A percentile compares a stretch with the other conserved stretches of the same genome.
Evolutionary conservation across 2,888 invertebrate genomes (phyloP).

Genomic region (Eledona agricola): DNA sequence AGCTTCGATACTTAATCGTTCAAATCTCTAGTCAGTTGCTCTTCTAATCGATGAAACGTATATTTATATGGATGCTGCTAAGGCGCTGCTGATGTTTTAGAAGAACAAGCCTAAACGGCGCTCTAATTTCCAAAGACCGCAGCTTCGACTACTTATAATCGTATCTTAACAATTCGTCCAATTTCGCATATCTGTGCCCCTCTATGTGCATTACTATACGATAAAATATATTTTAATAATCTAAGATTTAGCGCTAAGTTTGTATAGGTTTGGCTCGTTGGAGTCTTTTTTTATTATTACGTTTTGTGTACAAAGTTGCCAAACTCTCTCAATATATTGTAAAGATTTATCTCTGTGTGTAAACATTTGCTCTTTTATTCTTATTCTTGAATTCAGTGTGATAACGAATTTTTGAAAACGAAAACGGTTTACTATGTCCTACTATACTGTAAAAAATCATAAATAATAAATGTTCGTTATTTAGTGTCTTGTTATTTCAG

Average conservation of each 20-base stretch:
- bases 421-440: slow-evolving; percentile 32
- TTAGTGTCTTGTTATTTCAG: slow-evolving; percentile 14
- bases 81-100: slow-evolving; percentile 24
- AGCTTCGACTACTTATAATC: slow-evolving; percentile 19
- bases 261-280: slow-evolving; percentile 3
- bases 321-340: slow-evolving; percentile 11
- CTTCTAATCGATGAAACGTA: too few species aligned
- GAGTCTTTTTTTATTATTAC: slow-evolving; percentile 10
- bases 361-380: slow-evolving; percentile 11
- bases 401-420: slow-evolving; percentile 16
- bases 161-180: slow-evolving; percentile 36
- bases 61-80: slow-evolving; percentile 4
- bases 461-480: slow-evolving; percentile 44
- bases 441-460: slow-evolving; percentile 35
- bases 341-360: slow-evolving; percentile 5
- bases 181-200: slow-evolving; percentile 39
- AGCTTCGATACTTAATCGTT: slow-evolving; percentile 14
- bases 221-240: slow-evolving; percentile 29
- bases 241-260: slow-evolving; percentile 4
- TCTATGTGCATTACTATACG: slow-evolving; percentile 36
- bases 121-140: slow-evolving; percentile 12
- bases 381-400: slow-evolving; percentile 14
- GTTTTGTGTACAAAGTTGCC: slow-evolving; percentile 28
- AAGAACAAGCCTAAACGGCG: slow-evolving; percentile 9
- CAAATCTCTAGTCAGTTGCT: slow-evolving; percentile 21